Conservation (phyloP, 2,888 invertebrate genomes). For the Hofmannophila pseudospretella region DNA sequence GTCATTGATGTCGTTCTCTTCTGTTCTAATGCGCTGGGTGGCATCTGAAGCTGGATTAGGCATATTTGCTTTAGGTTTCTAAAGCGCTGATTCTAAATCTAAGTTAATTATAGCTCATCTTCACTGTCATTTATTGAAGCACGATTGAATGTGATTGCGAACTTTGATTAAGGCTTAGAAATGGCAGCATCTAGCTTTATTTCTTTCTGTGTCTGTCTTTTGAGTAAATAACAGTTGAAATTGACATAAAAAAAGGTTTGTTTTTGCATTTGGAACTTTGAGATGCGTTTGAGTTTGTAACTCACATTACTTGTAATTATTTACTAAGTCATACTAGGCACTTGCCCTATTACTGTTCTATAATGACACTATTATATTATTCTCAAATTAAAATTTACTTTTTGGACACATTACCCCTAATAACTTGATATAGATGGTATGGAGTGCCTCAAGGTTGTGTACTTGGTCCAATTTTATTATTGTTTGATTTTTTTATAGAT, state of each 20-base stretch:
- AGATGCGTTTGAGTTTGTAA: neutral
- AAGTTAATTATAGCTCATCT: too few species aligned
- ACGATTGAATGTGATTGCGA: too few species aligned
- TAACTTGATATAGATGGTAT: neutral
- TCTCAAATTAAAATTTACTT: neutral
- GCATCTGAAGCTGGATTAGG: conserved; percentile 14
- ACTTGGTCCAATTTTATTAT: neutral
- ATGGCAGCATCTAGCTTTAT: too few species aligned
- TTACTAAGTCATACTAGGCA: neutral
- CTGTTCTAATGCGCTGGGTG: conserved; percentile 11
- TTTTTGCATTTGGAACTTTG: neutral
- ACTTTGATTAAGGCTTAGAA: too few species aligned
- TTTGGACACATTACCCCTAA: neutral
- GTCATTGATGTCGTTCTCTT: conserved; percentile 20
- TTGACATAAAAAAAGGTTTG: too few species aligned
- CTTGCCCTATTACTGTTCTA: neutral
- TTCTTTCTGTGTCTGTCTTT: too few species aligned
- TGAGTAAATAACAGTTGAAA: too few species aligned
- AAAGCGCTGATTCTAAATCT: too few species aligned
- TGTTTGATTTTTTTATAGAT: neutral
- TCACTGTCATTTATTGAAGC: too few species aligned
- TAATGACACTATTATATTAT: neutral
- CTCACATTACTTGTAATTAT: neutral
- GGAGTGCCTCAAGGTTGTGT: conserved; percentile 1
- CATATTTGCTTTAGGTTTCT: too few species aligned